Conservation (phyloP, 37 sponge, comb jelly and placozoan genomes). For the Cliona cf. orientalis region DNA sequence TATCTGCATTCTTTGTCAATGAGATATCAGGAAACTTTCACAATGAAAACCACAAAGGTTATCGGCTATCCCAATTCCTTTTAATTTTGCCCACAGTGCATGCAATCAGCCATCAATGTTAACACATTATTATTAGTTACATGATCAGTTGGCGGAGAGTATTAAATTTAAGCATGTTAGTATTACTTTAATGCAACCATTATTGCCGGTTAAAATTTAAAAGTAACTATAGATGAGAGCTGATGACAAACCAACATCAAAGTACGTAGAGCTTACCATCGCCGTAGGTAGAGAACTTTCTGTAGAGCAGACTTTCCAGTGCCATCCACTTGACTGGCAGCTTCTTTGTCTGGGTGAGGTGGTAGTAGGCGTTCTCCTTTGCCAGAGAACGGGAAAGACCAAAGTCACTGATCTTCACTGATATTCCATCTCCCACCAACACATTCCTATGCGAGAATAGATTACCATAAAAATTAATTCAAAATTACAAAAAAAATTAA, state of each 20-base stretch:
- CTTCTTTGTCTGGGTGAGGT: conserved; percentile 10
- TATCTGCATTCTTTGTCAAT: background rate
- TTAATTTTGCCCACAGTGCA: no score
- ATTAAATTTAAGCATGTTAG: no score
- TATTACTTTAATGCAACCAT: no score
- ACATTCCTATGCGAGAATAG: conserved; percentile 60
- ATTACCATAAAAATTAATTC: no score
- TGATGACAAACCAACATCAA: background rate
- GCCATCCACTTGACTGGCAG: conserved; percentile 79
- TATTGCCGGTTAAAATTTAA: no score
- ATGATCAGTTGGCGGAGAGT: no score
- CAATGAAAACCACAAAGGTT: no score
- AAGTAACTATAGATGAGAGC: no score
- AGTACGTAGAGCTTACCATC: conserved; percentile 35
- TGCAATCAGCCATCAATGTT: background rate
- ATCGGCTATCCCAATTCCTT: no score
- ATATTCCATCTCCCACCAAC: conserved; percentile 32
- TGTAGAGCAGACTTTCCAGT: conserved; percentile 40
- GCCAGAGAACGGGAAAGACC: conserved; percentile 48
- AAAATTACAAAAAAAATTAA: no score
- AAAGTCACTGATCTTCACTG: conserved; percentile 57
- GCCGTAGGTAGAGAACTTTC: conserved; percentile 61
- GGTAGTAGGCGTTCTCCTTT: conserved; percentile 34
- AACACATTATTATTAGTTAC: no score
- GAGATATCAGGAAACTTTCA: background rate